These are phyloP conservation scores for Paragorgia papillata DNA, from an alignment of 92 coral and sea anemone genomes.

Conservation along the genomic window DNA sequence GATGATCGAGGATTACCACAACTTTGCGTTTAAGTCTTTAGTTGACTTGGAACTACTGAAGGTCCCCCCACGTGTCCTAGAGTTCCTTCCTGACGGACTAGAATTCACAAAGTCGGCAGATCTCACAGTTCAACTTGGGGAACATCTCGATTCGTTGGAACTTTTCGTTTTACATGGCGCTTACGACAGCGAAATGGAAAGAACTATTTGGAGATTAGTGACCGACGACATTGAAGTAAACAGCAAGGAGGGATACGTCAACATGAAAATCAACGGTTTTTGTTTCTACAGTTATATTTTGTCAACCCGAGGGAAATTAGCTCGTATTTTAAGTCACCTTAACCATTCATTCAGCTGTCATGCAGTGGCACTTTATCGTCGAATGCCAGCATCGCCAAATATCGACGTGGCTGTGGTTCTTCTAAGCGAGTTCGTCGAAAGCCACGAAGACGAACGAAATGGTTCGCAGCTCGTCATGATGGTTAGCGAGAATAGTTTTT, in stretches of 20 bases:
- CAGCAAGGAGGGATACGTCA: not conserved
- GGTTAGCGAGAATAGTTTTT: not conserved
- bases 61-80: not conserved
- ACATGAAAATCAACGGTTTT: slow-evolving; percentile 7
- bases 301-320: slow-evolving; percentile 7
- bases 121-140: not conserved
- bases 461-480: not conserved
- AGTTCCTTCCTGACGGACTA: slow-evolving; percentile 34
- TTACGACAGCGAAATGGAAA: slow-evolving; percentile 1
- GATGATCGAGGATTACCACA: not conserved
- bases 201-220: slow-evolving; percentile 14
- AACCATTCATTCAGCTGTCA: slow-evolving; percentile 20
- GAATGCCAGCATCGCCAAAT: not conserved
- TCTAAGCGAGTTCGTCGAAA: slow-evolving; percentile 8
- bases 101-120: not conserved
- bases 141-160: not conserved
- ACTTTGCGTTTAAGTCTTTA: slow-evolving; percentile 15
- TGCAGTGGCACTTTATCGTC: slow-evolving; percentile 21
- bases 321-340: slow-evolving; percentile 15
- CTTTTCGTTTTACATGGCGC: slow-evolving; percentile 29
- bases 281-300: slow-evolving; percentile 15
- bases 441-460: not conserved
- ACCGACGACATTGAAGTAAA: slow-evolving; percentile 5
- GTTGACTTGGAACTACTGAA: slow-evolving; percentile 5
- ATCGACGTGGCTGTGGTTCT: slow-evolving; percentile 14